Evolutionary conservation across 2,113 vertebrate genomes (phyloP).

Genomic region (Ahaetulla prasina): DNA sequence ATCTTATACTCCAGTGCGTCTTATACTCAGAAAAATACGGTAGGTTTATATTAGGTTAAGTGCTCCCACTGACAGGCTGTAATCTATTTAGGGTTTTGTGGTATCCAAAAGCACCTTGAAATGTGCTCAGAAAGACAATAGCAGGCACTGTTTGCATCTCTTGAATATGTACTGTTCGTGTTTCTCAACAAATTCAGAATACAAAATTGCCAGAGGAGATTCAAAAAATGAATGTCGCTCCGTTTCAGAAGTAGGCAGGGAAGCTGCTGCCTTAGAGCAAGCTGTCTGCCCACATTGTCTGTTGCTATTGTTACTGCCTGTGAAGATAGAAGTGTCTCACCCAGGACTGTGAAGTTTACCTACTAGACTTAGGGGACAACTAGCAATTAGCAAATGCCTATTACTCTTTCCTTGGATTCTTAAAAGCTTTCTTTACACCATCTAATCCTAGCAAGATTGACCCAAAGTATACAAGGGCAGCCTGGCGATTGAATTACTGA

Average conservation of each 20-base stretch:
- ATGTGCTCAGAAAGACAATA: not conserved
- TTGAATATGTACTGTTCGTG: not conserved
- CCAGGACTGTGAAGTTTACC: not conserved
- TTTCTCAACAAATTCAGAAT: not conserved
- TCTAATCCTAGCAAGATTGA: not conserved
- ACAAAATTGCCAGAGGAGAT: not conserved
- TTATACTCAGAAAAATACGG: too few relatives aligned
- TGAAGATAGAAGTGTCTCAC: not conserved
- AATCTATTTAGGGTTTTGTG: not conserved
- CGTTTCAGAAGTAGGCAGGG: not conserved
- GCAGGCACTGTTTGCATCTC: not conserved
- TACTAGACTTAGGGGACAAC: not conserved
- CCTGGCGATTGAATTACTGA: not conserved
- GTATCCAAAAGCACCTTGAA: not conserved
- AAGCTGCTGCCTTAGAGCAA: not conserved
- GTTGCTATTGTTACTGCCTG: not conserved
- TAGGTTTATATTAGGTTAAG: not conserved
- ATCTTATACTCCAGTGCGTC: too few relatives aligned
- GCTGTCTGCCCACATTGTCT: not conserved
- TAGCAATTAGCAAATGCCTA: not conserved
- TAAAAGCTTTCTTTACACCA: not conserved
- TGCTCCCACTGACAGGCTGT: not conserved
- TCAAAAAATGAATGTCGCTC: not conserved
- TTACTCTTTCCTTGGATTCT: not conserved
- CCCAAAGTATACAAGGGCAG: not conserved